phyloP scores from a whole-genome alignment of 2,888 invertebrate genomes.

The Sesamia inferens region DNA sequence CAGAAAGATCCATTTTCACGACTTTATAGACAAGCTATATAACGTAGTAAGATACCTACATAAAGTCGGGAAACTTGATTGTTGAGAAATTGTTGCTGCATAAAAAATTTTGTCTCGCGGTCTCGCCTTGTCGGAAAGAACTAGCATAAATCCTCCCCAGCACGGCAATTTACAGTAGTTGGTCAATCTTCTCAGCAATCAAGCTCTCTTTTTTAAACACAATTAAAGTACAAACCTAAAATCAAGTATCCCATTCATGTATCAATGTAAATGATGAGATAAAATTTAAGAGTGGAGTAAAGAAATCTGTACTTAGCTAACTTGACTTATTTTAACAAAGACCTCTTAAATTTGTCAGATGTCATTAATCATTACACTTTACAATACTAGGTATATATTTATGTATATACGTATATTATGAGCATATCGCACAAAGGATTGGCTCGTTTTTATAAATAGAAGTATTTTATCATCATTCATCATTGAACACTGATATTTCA shows the following conservation, averaged over 20 bases:
- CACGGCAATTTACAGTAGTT: not conserved
- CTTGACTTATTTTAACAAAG: not conserved
- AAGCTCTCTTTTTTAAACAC: conserved; percentile 6
- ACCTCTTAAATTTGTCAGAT: conserved; percentile 1
- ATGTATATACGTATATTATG: conserved; percentile 24
- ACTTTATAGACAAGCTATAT: too few species aligned
- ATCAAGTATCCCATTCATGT: conserved; percentile 14
- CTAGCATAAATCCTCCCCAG: not conserved
- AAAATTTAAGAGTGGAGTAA: conserved; percentile 1
- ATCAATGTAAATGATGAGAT: conserved; percentile 6
- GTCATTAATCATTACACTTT: not conserved
- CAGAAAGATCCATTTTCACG: too few species aligned
- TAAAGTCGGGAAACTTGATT: not conserved
- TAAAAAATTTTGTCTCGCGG: not conserved
- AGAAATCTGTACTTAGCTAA: not conserved
- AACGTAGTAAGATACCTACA: conserved; percentile 14
- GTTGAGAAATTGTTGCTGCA: conserved; percentile 8
- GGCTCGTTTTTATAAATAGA: conserved; percentile 17
- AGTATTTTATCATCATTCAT: conserved; percentile 13
- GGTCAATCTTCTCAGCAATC: not conserved
- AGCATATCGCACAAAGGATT: conserved; percentile 42
- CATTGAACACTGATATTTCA: conserved; percentile 15
- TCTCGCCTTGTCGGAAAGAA: not conserved
- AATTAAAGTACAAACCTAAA: conserved; percentile 44
- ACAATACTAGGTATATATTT: conserved; percentile 6